A percentile compares a stretch with the other conserved stretches of the same genome.
Evolutionary conservation across 2,888 invertebrate genomes (phyloP).

Genomic region (Cryptophagus acutangulus): DNA sequence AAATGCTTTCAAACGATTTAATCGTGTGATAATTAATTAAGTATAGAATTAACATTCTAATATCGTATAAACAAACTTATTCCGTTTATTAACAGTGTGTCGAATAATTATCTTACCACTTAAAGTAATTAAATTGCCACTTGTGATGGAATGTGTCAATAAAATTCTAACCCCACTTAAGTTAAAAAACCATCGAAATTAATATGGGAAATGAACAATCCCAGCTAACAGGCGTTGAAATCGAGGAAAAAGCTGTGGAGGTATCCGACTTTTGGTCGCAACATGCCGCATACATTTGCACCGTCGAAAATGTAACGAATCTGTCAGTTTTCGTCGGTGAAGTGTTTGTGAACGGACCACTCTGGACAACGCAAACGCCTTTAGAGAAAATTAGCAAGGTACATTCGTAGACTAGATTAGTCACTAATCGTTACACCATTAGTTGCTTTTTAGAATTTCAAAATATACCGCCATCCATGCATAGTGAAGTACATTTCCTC

Average conservation of each 20-base stretch:
- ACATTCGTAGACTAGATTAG: conserved; percentile 14
- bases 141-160: too few species aligned
- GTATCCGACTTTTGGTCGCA: conserved; percentile 76
- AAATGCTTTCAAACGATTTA: too few species aligned
- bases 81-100: too few species aligned
- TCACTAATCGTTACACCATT: conserved; percentile 7
- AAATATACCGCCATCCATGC: conserved; percentile 81
- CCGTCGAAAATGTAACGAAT: conserved; percentile 56
- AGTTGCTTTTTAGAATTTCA: conserved; percentile 61
- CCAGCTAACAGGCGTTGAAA: conserved; percentile 64
- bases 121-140: too few species aligned
- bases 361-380: conserved; percentile 63
- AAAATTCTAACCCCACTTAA: too few species aligned
- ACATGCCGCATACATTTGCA: conserved; percentile 58
- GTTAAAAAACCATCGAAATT: too few species aligned
- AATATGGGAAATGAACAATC: conserved; percentile 76
- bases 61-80: too few species aligned
- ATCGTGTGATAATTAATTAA: too few species aligned
- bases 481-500: conserved; percentile 78
- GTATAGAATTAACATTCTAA: too few species aligned
- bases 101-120: too few species aligned
- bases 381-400: conserved; percentile 76
- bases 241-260: conserved; percentile 71
- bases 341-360: conserved; percentile 57
- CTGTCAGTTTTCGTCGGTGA: conserved; percentile 75